These are phyloP conservation scores for Polyommatus iphigenia DNA, from an alignment of 2,888 invertebrate genomes.

Conservation along the genomic window DNA sequence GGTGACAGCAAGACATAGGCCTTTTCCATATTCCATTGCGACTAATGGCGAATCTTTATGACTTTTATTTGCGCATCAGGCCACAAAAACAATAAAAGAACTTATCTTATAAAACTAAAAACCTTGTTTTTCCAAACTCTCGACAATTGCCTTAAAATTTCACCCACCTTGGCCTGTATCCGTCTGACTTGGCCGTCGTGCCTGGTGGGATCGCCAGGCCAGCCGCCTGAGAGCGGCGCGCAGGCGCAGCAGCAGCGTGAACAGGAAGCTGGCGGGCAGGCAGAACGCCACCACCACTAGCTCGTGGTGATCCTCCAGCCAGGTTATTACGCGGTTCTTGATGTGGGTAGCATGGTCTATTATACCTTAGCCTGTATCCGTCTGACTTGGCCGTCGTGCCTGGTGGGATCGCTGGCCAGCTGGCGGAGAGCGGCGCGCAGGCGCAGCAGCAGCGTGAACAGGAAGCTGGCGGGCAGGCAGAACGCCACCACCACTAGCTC, in stretches of 20 bases:
- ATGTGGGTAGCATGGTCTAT: slow-evolving; percentile 49
- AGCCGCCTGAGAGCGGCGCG: slow-evolving; percentile 61
- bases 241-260: slow-evolving; percentile 68
- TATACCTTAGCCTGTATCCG: slow-evolving; percentile 69
- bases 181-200: slow-evolving; percentile 70
- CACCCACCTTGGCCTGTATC: slow-evolving; percentile 66
- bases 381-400: slow-evolving; percentile 69
- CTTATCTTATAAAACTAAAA: too few relatives aligned
- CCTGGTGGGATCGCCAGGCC: slow-evolving; percentile 57
- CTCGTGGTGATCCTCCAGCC: slow-evolving; percentile 82
- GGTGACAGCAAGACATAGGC: too few relatives aligned
- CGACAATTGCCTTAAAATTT: background rate
- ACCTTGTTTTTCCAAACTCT: too few relatives aligned
- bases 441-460: slow-evolving; percentile 75
- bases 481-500: slow-evolving; percentile 83
- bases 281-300: slow-evolving; percentile 84
- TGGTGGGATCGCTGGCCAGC: slow-evolving; percentile 57
- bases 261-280: slow-evolving; percentile 83
- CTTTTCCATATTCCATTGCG: too few relatives aligned
- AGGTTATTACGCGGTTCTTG: slow-evolving; percentile 61
- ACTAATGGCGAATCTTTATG: too few relatives aligned
- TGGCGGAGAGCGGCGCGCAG: slow-evolving; percentile 60
- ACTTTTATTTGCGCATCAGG: too few relatives aligned
- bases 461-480: slow-evolving; percentile 84
- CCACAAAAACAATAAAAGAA: too few relatives aligned